Base-by-base conservation (phyloP, 2,888 invertebrate species). In the Perithous albicinctus region DNA sequence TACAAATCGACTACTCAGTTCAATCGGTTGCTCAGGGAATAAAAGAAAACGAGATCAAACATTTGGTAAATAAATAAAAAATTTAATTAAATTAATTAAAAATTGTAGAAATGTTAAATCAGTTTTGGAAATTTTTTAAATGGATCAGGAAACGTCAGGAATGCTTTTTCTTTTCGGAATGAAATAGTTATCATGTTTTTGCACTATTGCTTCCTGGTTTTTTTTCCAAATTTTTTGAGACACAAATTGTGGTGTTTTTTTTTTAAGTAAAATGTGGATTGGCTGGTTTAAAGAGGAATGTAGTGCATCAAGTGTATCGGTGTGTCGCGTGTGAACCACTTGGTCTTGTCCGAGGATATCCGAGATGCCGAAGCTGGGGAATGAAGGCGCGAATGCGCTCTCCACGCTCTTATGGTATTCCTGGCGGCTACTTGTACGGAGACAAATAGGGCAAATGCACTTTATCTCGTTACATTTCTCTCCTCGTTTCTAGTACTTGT, bases 1-100 rank as follows among this genome's bases (percentile, higher is more conserved):
- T 79, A 83, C 85, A 86, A 87, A 88, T 87, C 87, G 85, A 88
- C 87, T 87, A 85, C 32, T 32, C 15, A 85, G 87, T 87, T 86
- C 85, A 82, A 78, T 82, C 82, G 74, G 85, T 76, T 73, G 77
- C 54, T 29, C 67, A 80, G 35, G 61, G 81, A 84, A 84, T 84
- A n/a, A n/a, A n/a, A n/a, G n/a, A n/a, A n/a, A n/a, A n/a, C n/a
- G n/a, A n/a, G n/a, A n/a, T n/a, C n/a, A n/a, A n/a, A n/a, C n/a
- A n/a, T n/a, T n/a, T n/a, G n/a, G n/a, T n/a, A n/a, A n/a, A n/a
- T n/a, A n/a, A n/a, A n/a, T n/a, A n/a, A n/a, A n/a, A n/a, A n/a
- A n/a, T n/a, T n/a, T n/a, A n/a, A n/a, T n/a, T n/a, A n/a, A n/a
- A n/a, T n/a, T n/a, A n/a, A n/a, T n/a, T n/a, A n/a, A n/a, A n/a